A percentile compares a stretch with the other conserved stretches of the same genome.
These are phyloP conservation scores for Malaclemys terrapin DNA, from an alignment of 2,113 vertebrate genomes.

Conservation along the genomic window DNA sequence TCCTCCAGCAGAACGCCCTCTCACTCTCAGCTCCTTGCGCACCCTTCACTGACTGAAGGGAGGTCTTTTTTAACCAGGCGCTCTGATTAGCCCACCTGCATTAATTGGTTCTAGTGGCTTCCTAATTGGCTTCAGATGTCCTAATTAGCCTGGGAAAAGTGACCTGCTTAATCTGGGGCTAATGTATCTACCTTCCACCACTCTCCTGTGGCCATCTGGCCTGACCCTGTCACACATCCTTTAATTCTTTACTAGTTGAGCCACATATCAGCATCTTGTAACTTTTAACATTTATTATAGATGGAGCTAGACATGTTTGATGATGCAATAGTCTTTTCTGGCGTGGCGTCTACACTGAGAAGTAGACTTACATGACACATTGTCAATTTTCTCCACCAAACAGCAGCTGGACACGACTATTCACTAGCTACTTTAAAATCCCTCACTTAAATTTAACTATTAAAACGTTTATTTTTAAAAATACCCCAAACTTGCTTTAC, in stretches of 20 bases:
- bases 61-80: no score
- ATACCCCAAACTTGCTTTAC: not conserved
- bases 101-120: no score
- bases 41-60: no score
- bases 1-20: no score
- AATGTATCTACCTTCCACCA: no score
- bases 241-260: not conserved
- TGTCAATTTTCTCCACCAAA: not conserved
- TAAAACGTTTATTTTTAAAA: not conserved
- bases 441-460: not conserved
- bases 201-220: no score
- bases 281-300: not conserved
- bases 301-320: not conserved
- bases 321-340: not conserved
- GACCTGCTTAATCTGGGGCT: no score
- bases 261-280: not conserved
- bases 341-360: not conserved
- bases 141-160: no score
- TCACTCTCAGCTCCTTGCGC: no score
- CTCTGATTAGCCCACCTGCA: no score
- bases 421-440: not conserved
- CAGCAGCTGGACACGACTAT: not conserved
- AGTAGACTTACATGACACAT: not conserved
- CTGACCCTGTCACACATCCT: no score
- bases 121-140: no score